Evolutionary conservation across 2,888 invertebrate genomes (phyloP), one percentile per base, ranked within the genome.

Genomic region (Griposia aprilina): DNA sequence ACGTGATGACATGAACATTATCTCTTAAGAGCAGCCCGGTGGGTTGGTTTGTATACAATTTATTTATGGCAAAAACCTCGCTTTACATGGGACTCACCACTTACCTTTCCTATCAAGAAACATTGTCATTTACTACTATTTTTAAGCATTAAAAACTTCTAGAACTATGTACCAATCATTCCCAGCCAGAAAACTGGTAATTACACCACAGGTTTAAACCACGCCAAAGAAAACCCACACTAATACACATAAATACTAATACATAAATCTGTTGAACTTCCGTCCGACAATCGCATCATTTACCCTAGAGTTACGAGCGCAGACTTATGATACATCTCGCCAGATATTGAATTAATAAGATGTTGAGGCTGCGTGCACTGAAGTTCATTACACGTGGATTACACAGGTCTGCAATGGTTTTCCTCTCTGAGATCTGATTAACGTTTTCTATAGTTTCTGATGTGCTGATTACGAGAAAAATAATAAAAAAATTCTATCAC

Each of bases 321-420:
- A 63, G 57, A 66, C 78, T 81, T 77, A 83, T 78, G 75, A 87
- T 87, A 76, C 78, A 78, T 89, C 86, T 62, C 48, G 67, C 52
- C 66, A 77, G 84, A 88, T 86, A 85, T 76, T 82, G 78, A 79
- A 88, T 86, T 89, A 88, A 89, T 89, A 86, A 81, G 84, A 89
- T 74, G 83, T 86, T 84, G 74, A 81, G 83, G 88, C 66, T 74
- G 59, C 78, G 66, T 75, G 73, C 63, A 66, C 73, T 68, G 48
- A 80, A 78, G 78, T 80, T 85, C 77, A 80, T 85, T 88, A 85
- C 77, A 81, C 6, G 20, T n/a, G 48, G 74, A 75, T 82, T 78
- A 78, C 82, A n/a, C n/a, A n/a, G n/a, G n/a, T n/a, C n/a, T n/a
- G n/a, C n/a, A n/a, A n/a, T n/a, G n/a, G n/a, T n/a, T n/a, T n/a